Evolutionary conservation across 2,113 vertebrate species (phyloP).

Genomic region (Sinocyclocheilus anophthalmus): DNA sequence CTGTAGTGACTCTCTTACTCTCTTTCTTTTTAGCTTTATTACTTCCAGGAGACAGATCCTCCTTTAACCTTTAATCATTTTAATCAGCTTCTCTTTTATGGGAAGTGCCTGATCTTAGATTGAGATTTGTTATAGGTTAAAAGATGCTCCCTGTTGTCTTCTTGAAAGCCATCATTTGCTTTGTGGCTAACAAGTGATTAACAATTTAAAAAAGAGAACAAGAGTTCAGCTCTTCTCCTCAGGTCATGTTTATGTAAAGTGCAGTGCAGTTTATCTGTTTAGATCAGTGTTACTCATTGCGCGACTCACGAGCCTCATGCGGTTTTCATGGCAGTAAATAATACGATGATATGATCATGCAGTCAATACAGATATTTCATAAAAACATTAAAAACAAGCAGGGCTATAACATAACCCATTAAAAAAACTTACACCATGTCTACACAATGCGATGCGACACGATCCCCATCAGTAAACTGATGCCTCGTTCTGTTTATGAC

Average conservation of each 20-base stretch:
- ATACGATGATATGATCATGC: no score
- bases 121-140: conserved; percentile 29
- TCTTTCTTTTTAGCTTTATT: conserved; percentile 82
- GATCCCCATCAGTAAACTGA: no score
- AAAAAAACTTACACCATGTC: no score
- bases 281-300: not conserved
- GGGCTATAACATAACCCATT: no score
- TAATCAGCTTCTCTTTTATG: conserved; percentile 49
- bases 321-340: no score
- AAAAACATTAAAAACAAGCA: no score
- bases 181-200: not conserved
- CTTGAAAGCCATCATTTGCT: conserved; percentile 39
- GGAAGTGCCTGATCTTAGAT: conserved; percentile 22
- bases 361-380: no score
- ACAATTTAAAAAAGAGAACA: not conserved
- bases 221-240: not conserved
- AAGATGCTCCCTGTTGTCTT: conserved; percentile 23
- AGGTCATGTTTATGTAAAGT: not conserved
- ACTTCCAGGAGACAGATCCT: conserved; percentile 89
- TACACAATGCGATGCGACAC: no score
- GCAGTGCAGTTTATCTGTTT: not conserved
- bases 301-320: no score
- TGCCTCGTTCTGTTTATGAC: no score
- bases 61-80: conserved; percentile 85
- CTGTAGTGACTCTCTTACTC: conserved; percentile 72